Evolutionary conservation across 2,797 vertebrate species (phyloP), one percentile per base, ranked within the genome.

Genomic region (Molossus alvarezi): DNA sequence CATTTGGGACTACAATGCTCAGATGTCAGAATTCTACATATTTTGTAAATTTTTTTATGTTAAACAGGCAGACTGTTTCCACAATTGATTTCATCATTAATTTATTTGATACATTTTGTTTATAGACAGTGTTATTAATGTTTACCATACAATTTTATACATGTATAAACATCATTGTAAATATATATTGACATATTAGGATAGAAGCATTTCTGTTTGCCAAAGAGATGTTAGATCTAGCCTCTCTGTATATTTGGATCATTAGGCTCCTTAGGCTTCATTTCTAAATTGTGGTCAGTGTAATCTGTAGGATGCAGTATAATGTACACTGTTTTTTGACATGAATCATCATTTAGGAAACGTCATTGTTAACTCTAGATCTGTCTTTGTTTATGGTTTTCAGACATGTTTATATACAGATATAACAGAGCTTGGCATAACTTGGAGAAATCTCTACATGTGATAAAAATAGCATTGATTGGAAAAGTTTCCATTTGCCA

Each of bases 41-140:
- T 87, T 65, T 48, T 72, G 9, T 64, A 53, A 58, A 18, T 81
- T 45, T 21, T 69, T 12, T 51, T 25, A 45, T 72, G 9, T 53
- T 64, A 72, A 83, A 41, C 7, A n/a, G 12, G 7, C 45, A 64
- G 3, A 2, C 9, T 83, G 41, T 45, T 45, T 45, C 6, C 41
- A 45, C 41, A 45, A 45, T 45, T 45, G 41, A 45, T 45, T 18
- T 58, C 17, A 45, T 60, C 3, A 45, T 76, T 71, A 41, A 27
- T 53, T 79, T 15, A 58, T 92, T 91, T 73, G 51, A 55, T 20
- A 37, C 10, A 20, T 82, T 92, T 64, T 93, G 15, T 73, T 89
- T 89, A 64, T 65, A 75, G 67, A 41, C 37, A 89, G 5, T 92
- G 27, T 92, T 55, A 37, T 18, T 11, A 21, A 33, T 67, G 51